Percentiles rank a stretch among this genome's conserved stretches.
Conservation (phyloP, 2,888 invertebrate species). For the Netelia virgata region DNA sequence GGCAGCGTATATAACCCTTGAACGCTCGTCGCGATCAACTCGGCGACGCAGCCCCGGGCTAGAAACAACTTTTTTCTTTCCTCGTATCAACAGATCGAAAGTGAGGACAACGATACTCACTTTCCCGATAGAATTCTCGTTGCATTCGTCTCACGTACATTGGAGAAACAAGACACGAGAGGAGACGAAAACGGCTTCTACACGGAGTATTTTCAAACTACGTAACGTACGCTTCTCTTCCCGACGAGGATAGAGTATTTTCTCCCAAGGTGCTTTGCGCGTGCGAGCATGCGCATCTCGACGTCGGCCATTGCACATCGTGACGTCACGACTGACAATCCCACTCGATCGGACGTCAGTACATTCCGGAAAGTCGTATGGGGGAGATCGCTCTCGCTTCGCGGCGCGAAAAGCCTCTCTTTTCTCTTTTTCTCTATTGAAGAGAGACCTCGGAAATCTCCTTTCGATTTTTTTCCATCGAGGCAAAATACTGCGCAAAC, state of each 20-base stretch:
- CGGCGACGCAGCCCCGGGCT: background rate
- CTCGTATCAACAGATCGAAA: background rate
- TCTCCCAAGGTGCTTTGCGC: slow-evolving; percentile 21
- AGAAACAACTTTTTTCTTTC: slow-evolving; percentile 5
- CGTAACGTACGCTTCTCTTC: background rate
- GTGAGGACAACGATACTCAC: slow-evolving; percentile 40
- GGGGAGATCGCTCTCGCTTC: slow-evolving; percentile 49
- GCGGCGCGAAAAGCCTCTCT: slow-evolving; percentile 39
- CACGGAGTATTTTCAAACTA: background rate
- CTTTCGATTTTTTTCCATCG: slow-evolving; percentile 42
- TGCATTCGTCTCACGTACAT: slow-evolving; percentile 56
- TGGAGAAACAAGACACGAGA: slow-evolving; percentile 3
- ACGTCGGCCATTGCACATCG: slow-evolving; percentile 62
- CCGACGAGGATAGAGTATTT: background rate
- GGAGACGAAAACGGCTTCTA: background rate
- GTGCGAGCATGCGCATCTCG: slow-evolving; percentile 34
- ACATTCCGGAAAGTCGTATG: slow-evolving; percentile 61
- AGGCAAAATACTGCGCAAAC: slow-evolving; percentile 7
- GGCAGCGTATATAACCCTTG: slow-evolving; percentile 5
- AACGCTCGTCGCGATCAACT: background rate
- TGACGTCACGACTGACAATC: slow-evolving; percentile 65
- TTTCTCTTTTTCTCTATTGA: slow-evolving; percentile 14
- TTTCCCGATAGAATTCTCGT: slow-evolving; percentile 51
- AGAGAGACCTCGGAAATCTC: slow-evolving; percentile 33
- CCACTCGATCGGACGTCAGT: slow-evolving; percentile 51